Base-by-base conservation (phyloP, 2,113 vertebrate species). In the Crotophaga sulcirostris region DNA sequence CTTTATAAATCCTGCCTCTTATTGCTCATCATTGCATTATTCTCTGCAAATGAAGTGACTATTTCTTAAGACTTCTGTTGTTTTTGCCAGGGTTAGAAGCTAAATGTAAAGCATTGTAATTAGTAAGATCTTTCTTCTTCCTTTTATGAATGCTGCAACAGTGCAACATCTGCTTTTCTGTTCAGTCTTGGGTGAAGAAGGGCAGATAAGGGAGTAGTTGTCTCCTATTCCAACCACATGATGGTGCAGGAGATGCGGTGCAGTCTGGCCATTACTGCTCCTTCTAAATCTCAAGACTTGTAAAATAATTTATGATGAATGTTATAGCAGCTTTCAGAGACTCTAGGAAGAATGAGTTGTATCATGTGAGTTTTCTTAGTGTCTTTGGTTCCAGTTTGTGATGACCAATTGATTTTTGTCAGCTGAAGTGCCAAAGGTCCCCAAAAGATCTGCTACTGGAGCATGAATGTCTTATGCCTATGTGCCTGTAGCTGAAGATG, bases 21-120 rank as follows among this genome's bases (percentile, higher is more conserved):
- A 84, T 6, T 93, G 45, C 51, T 94, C 83, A 93, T 72, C 31
- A 45, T 59, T 77, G 20, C 68, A 67, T 90, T 94, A 74, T 86
- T 86, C 80, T 72, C 56, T 78, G 80, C 60, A 81, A 93, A 93
- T 47, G 34, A 88, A 89, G 64, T 59, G 23, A 89, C 68, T 93
- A 31, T 42, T 80, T 92, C 63, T 80, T 77, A 81, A 84, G 59
- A 67, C 3, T 29, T 90, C 59, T 63, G 52, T 31, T 81, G 45
- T 88, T 87, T 95, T 92, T 66, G 29, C 13, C 67, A 69, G 42
- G 15, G 8, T 56, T 92, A 81, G 72, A 86, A 95, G 45, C 21
- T 84, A 78, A 90, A 63, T 4, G 2, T 58, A 63, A 81, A 72
- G 23, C 15, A 60, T 16, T 77, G 23, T 89, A 70, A 90, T 94